Evolutionary conservation across 1,140 invertebrate genomes (phyloP), one percentile per base, ranked within the genome.

Genomic region (Palaemon carinicauda): DNA sequence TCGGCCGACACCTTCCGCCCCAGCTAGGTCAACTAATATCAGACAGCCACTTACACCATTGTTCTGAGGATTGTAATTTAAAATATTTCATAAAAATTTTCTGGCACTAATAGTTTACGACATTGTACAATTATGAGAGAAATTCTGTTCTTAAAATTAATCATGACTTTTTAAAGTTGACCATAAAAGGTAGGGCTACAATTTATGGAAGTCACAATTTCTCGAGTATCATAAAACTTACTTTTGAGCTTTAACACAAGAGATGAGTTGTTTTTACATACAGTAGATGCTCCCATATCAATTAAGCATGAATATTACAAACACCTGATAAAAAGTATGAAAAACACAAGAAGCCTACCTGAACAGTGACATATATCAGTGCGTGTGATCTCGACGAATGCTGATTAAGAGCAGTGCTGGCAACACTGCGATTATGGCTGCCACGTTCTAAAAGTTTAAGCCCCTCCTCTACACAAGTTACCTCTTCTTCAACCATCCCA

Each of bases 1-100:
- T 51, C 88, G 88, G 27, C 96, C 96, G 87, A 99, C 97, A 92
- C 98, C 98, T 92, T 99, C 98, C 90, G 96, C 98, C 0, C 98
- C 98, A 3, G 98, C 98, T 90, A 99, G 93, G 93, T 99, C 98
- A 1, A 98, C 97, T 77, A 99, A 92, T 33, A 71, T 80, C 52
- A 88, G 41, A 50, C 82, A 85, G 0, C 54, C 74, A 51, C 24
- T 12, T 52, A 17, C 33, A 4, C 31, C 52, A 12, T 27, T n/a
- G 15, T 53, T 27, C 82, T 85, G 54, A 14, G 69, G 65, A 7
- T 7, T n/a, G 29, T 69, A 69, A 29, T 27, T 65, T 15, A n/a
- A 12, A 15, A 27, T 17, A 69, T 69, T 69, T 5, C 15, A 21
- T 31, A 69, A 27, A n/a, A 69, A 15, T 27, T n/a, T 27, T 69